A percentile compares a stretch with the other conserved stretches of the same genome.
phyloP scores from a whole-genome alignment of 2,888 invertebrate genomes.

The Silvanus unidentatus region DNA sequence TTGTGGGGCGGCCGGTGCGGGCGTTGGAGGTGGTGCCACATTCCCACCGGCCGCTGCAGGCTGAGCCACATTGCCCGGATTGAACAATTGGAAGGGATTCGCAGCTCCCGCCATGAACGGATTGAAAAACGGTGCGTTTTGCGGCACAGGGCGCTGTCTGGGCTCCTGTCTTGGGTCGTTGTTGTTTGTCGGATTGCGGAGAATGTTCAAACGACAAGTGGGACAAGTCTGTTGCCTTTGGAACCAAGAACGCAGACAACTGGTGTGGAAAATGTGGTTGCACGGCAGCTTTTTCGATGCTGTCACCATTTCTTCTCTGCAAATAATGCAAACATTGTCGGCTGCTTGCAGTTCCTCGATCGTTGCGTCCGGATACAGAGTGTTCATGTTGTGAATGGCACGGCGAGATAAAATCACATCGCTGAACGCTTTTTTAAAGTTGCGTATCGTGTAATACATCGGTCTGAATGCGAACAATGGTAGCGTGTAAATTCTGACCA shows the following conservation, averaged over 20 bases:
- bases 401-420: constrained; percentile 95
- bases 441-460: constrained; percentile 98
- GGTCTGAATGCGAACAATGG: constrained; percentile 98
- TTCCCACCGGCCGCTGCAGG: constrained; percentile 3
- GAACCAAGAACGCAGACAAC: constrained; percentile 97
- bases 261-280: constrained; percentile 98
- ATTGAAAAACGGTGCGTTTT: constrained; percentile 34
- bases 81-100: constrained; percentile 37
- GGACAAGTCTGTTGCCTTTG: constrained; percentile 99
- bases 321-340: constrained; percentile 99
- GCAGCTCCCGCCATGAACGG: constrained; percentile 27
- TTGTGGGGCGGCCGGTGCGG: constrained; percentile 30
- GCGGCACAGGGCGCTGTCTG: constrained; percentile 27
- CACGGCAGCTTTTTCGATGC: constrained; percentile 95
- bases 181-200: constrained; percentile 38
- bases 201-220: constrained; percentile 87
- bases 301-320: constrained; percentile 69
- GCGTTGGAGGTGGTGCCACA: constrained; percentile 20
- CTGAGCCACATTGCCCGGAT: constrained; percentile 14
- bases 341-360: constrained; percentile 83
- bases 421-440: constrained; percentile 95
- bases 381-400: constrained; percentile 98
- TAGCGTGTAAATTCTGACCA: constrained; percentile 95
- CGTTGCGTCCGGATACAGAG: constrained; percentile 93
- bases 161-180: constrained; percentile 36